Percentiles rank a stretch among this genome's conserved stretches.
Conservation (phyloP, 2,113 vertebrate genomes). For the Parotia lawesii region DNA sequence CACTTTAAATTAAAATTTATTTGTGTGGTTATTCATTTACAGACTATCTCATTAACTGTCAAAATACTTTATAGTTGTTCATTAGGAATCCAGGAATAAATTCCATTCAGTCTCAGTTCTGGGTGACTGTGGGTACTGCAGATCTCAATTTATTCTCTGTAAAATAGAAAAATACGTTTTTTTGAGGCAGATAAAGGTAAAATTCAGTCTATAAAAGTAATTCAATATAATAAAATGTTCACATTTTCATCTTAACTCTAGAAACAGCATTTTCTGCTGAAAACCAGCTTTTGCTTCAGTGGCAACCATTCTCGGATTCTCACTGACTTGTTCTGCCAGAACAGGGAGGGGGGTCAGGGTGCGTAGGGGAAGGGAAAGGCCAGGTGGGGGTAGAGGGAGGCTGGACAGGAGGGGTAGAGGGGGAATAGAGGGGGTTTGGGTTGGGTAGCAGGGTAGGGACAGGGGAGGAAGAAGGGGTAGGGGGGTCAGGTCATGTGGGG, state of each 20-base stretch:
- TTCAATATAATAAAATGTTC: not conserved
- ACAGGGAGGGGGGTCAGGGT: not conserved
- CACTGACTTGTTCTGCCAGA: not conserved
- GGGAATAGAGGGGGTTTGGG: not conserved
- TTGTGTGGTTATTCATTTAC: not conserved
- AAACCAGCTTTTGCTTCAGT: not conserved
- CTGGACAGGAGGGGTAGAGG: not conserved
- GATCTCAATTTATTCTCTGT: not conserved
- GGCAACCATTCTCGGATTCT: not conserved
- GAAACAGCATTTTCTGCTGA: not conserved
- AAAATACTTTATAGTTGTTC: not conserved
- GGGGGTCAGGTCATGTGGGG: rapidly evolving
- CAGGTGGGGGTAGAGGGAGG: not conserved
- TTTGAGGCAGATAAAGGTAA: not conserved
- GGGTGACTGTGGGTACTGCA: not conserved
- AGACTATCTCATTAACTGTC: not conserved
- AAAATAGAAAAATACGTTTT: not conserved
- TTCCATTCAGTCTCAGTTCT: not conserved
- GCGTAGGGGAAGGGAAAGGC: not conserved
- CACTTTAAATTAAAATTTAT: not conserved
- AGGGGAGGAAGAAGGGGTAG: not conserved
- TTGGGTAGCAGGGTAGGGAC: not conserved
- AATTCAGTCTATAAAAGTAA: not conserved
- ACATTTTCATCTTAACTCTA: not conserved
- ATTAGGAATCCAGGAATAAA: not conserved